Conservation (phyloP, 2,113 vertebrate species). For the Hyaena hyaena region DNA sequence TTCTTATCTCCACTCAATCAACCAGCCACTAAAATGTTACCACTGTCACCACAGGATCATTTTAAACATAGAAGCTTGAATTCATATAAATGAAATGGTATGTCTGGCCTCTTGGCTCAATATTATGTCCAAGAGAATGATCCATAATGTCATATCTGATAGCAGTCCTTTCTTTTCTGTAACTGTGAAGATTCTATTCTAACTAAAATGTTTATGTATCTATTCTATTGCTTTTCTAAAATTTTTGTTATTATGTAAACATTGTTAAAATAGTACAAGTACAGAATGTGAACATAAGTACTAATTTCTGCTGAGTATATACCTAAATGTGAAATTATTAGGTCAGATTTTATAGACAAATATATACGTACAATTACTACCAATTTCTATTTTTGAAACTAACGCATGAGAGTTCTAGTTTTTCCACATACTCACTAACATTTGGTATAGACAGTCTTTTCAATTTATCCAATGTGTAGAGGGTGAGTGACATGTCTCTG, state of each 20-base stretch:
- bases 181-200: not conserved
- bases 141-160: not conserved
- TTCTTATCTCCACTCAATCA: not conserved
- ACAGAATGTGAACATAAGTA: not conserved
- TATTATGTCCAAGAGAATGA: not conserved
- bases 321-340: not conserved
- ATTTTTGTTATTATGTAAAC: not conserved
- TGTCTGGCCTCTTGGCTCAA: not conserved
- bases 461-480: not conserved
- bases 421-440: not conserved
- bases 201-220: not conserved
- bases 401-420: not conserved
- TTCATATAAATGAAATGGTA: not conserved
- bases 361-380: not conserved
- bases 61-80: not conserved
- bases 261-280: not conserved
- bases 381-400: not conserved
- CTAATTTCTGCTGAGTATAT: not conserved
- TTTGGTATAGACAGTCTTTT: not conserved
- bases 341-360: not conserved
- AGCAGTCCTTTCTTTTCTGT: not conserved
- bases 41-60: not conserved
- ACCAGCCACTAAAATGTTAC: not conserved
- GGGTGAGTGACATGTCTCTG: not conserved
- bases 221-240: not conserved